Percentiles rank a stretch among this genome's conserved stretches.
phyloP scores from a whole-genome alignment of 2,113 vertebrate species.

The Anoplopoma fimbria region DNA sequence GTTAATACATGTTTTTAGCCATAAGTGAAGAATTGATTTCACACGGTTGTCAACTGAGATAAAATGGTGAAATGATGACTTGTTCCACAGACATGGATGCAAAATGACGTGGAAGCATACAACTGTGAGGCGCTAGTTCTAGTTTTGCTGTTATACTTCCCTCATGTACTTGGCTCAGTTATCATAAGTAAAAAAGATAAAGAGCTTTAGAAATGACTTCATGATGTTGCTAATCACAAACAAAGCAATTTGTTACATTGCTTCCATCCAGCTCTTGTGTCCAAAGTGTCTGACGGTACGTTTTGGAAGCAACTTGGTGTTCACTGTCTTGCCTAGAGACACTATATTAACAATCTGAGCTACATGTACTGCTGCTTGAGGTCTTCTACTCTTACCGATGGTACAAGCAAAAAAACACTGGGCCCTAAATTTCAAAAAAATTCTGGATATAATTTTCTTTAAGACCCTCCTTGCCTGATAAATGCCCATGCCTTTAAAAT shows the following conservation, averaged over 20 bases:
- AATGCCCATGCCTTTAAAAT: background rate
- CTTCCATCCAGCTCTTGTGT: background rate
- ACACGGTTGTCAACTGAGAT: too few species aligned
- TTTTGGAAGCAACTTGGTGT: background rate
- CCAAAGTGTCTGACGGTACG: background rate
- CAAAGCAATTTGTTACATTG: background rate
- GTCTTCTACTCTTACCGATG: background rate
- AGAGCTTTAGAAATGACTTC: background rate
- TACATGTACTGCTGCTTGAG: background rate
- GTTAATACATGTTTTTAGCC: too few species aligned
- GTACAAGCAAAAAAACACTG: background rate
- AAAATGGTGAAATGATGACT: background rate
- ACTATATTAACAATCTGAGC: background rate
- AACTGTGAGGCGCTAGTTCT: too few species aligned
- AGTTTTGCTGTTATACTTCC: background rate
- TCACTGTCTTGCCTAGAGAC: background rate
- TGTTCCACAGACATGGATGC: background rate
- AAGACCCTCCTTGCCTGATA: background rate
- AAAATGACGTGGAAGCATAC: too few species aligned
- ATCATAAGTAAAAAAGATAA: background rate
- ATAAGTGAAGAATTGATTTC: too few species aligned
- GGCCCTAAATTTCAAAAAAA: background rate
- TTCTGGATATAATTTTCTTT: background rate
- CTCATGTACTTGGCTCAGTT: background rate
- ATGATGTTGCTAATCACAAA: background rate